Conservation (phyloP, 2,888 invertebrate species). For the Oxycera nigricornis region DNA sequence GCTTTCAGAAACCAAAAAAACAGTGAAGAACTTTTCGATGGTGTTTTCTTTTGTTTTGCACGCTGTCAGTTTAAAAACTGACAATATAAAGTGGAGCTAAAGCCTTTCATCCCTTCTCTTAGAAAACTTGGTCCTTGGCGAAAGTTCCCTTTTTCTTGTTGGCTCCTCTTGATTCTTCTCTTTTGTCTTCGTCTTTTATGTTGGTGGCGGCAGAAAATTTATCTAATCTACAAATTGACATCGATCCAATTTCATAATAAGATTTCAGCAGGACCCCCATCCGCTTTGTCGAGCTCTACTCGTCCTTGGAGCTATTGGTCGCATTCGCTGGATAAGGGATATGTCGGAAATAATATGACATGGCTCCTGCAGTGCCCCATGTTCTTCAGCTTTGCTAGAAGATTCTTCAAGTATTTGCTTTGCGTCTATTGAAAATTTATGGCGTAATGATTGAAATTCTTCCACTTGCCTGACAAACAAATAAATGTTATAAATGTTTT, state of each 20-base stretch:
- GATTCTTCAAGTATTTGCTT: neutral
- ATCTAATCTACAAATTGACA: slow-evolving; percentile 57
- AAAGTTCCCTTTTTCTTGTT: slow-evolving; percentile 16
- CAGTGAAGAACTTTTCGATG: slow-evolving; percentile 28
- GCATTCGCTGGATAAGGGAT: neutral
- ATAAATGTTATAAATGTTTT: too few species aligned
- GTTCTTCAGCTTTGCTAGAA: neutral
- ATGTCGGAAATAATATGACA: neutral
- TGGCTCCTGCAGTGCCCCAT: neutral
- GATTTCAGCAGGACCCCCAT: slow-evolving; percentile 51
- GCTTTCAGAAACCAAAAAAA: neutral
- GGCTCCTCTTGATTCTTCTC: slow-evolving; percentile 39
- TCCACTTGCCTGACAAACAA: neutral
- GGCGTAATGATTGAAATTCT: neutral
- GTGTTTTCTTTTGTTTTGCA: slow-evolving; percentile 39
- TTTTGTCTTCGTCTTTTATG: slow-evolving; percentile 32
- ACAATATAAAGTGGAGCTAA: slow-evolving; percentile 39
- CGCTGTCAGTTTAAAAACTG: slow-evolving; percentile 41
- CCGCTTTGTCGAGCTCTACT: neutral
- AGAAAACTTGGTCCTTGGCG: slow-evolving; percentile 27
- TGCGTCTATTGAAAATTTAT: neutral
- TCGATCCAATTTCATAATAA: slow-evolving; percentile 62
- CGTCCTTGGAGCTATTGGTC: neutral
- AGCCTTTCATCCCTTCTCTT: slow-evolving; percentile 40
- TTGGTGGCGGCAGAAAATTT: slow-evolving; percentile 45